Base-by-base conservation (phyloP, 2,888 invertebrate species). In the Trachelus troglodyta region DNA sequence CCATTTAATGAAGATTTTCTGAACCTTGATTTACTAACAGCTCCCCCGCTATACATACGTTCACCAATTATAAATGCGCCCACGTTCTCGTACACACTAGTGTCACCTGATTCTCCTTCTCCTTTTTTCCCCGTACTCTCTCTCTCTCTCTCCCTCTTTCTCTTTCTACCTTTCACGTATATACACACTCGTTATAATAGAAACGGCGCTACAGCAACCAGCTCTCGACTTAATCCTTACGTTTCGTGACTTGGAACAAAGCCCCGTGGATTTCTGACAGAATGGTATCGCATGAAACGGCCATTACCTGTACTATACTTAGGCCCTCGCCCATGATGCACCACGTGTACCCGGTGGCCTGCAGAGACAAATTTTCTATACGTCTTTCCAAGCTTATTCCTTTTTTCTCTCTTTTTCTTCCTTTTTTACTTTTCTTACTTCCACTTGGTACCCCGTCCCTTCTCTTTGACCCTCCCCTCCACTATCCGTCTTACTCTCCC, bases 241-340 rank as follows among this genome's bases (percentile, higher is more conserved):
- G 88, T 90, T 91, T 90, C 91, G 91, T 91, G 90, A 91, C 91
- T 90, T 86, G 87, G 89, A 86, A 90, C 90, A 91, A 91, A 91
- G 90, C 90, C 89, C 88, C 87, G 88, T 89, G 90, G 91, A 91
- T 91, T 90, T 90, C 90, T 90, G 90, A 89, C 88, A 86, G 89
- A 90, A 90, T 87, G 87, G 89, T 90, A 90, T 89, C 88, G 90
- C 90, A 88, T 89, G 90, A 87, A 91, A 90, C 89, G 89, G 89
- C 89, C 89, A 89, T 91, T 90, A 90, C 88, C 83, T 84, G 82
- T 82, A 82, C 85, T 83, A 82, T 77, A 78, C 77, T 74, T 73
- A 73, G 73, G 73, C 40, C 73, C 74, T 77, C 76, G 75, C 77
- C 73, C 77, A 40, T 56, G 76, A n/a, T 69, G 40, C 37, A 40